A percentile compares a stretch with the other conserved stretches of the same genome.
Conservation (phyloP, 2,797 vertebrate species). For the Karalla daura region DNA sequence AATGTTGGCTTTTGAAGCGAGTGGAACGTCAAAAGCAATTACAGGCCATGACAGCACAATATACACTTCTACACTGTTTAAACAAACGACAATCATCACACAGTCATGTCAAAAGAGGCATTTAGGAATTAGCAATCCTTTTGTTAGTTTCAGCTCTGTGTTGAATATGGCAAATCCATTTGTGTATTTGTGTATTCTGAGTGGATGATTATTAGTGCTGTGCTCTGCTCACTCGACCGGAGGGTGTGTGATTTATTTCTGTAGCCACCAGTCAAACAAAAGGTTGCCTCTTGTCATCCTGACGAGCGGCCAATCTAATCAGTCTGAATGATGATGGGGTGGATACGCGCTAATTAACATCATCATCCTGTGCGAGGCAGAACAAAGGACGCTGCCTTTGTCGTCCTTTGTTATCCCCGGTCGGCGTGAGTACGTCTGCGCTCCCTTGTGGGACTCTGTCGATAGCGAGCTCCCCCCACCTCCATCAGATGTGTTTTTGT, state of each 20-base stretch:
- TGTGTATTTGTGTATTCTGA: conserved; percentile 13
- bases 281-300: conserved; percentile 53
- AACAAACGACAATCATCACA: too few relatives aligned
- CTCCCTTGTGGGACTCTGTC: conserved; percentile 10
- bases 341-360: conserved; percentile 72
- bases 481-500: background rate
- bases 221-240: conserved; percentile 42
- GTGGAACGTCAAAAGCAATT: too few relatives aligned
- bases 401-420: conserved; percentile 2
- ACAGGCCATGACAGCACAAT: background rate
- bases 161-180: background rate
- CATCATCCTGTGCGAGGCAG: conserved; percentile 22
- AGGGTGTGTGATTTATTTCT: conserved; percentile 62
- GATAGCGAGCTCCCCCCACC: background rate
- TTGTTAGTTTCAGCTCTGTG: background rate
- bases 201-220: conserved; percentile 34
- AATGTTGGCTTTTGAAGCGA: background rate
- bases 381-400: conserved; percentile 38
- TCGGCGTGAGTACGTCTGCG: background rate
- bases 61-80: too few relatives aligned
- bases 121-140: background rate
- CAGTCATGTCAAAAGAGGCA: background rate
- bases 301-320: conserved; percentile 66
- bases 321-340: conserved; percentile 54
- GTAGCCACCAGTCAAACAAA: conserved; percentile 50